Evolutionary conservation across 1,140 invertebrate species (phyloP), one percentile per base, ranked within the genome.

Genomic region (Oryzaephilus surinamensis): DNA sequence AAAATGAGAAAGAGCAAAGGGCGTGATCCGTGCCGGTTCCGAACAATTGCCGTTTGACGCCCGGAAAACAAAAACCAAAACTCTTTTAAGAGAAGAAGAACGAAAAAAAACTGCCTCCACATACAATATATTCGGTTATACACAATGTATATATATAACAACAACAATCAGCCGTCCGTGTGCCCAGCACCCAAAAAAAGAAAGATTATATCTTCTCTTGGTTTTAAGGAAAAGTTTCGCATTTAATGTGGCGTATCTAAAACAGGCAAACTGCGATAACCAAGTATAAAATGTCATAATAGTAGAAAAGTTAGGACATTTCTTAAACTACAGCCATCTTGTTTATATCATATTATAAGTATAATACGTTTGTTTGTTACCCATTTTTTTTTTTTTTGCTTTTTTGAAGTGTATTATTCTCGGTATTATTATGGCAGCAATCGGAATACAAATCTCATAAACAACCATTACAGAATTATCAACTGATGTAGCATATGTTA

Each of bases 201-300:
- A 45, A 46, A 48, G 46, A 52, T 52, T 52, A 52, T 52, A 52
- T 52, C 41, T 43, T 43, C n/a, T n/a, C n/a, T 42, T 29, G 31
- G 46, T 29, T 44, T n/a, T n/a, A n/a, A 32, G 36, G 38, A 49
- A 52, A 52, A 46, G 44, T 46, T 45, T 44, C 27, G 41, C 43
- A 52, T 49, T 52, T 52, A 52, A 52, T 52, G 50, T 52, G 50
- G 46, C 50, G 50, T 49, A 49, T 52, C 50, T 52, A 49, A 52
- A 49, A 52, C 50, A 49, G 43, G 40, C 27, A 32, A 48, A 41
- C 46, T 52, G 41, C 38, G 40, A 48, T 45, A 45, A 47, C 48
- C 37, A 39, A 48, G 41, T 46, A 24, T n/a, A 46, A 46, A 40
- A 21, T 41, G 47, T 49, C 46, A 49, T 46, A 49, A 49, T 48